phyloP scores from a whole-genome alignment of 2,113 vertebrate genomes.

The Corythoichthys haematopterus region DNA sequence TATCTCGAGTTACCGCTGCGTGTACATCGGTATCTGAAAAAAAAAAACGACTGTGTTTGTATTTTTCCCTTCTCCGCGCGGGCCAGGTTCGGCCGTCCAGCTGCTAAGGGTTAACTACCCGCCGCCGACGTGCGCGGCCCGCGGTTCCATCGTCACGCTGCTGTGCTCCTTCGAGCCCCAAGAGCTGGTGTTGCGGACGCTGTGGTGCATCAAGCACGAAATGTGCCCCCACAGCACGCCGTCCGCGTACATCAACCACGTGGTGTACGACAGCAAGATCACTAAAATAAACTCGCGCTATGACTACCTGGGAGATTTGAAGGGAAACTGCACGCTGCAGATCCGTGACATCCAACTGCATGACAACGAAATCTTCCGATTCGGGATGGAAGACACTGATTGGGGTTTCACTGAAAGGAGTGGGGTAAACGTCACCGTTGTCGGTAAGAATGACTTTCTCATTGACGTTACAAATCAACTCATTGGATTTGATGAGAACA shows the following conservation, averaged over 20 bases:
- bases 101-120: background rate
- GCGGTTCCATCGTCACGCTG: slow-evolving; percentile 11
- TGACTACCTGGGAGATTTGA: slow-evolving; percentile 35
- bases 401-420: fast-evolving
- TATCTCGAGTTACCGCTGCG: too few relatives aligned
- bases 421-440: background rate
- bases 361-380: too few relatives aligned
- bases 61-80: too few relatives aligned
- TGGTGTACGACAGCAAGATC: fast-evolving
- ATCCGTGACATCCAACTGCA: too few relatives aligned
- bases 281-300: background rate
- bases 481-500: too few relatives aligned
- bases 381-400: fast-evolving
- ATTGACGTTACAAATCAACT: too few relatives aligned
- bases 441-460: background rate
- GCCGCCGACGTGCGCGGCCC: background rate
- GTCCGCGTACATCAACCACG: background rate
- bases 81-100: too few relatives aligned
- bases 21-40: too few relatives aligned
- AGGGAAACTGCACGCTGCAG: slow-evolving; percentile 6
- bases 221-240: background rate
- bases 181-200: background rate
- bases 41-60: too few relatives aligned
- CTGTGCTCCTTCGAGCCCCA: slow-evolving; percentile 10
- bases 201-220: background rate